Evolutionary conservation across 2,113 vertebrate species (phyloP).

Genomic region (Alethe diademata): DNA sequence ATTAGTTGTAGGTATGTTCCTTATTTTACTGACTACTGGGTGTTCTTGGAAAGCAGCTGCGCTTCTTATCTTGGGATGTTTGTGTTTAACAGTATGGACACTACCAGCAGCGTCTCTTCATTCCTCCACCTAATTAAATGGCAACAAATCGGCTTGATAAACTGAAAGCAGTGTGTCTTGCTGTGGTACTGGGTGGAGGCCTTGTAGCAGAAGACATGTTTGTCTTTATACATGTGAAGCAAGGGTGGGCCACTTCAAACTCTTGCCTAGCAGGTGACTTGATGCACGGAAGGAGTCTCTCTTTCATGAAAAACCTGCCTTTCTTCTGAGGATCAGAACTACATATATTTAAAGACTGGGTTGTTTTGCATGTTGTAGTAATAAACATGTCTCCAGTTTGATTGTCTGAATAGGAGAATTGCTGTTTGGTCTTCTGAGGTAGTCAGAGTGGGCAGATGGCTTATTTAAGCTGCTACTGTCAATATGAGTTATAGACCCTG

Average conservation of each 20-base stretch:
- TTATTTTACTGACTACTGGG: not conserved
- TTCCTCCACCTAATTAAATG: not conserved
- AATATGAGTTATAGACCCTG: not conserved
- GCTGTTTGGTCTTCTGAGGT: not conserved
- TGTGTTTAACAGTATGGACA: not conserved
- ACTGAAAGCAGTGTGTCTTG: not conserved
- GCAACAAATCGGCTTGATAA: not conserved
- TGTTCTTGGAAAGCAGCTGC: not conserved
- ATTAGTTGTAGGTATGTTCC: not conserved
- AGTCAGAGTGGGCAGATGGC: not conserved
- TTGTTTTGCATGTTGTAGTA: not conserved
- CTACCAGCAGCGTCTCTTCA: not conserved
- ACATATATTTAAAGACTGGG: not conserved
- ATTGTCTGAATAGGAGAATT: not conserved
- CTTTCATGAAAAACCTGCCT: not conserved
- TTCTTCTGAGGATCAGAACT: not conserved
- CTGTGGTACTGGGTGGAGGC: not conserved
- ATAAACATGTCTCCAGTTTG: not conserved
- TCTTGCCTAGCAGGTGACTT: not conserved
- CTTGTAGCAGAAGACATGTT: not conserved
- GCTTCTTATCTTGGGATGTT: not conserved
- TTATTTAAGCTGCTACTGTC: not conserved
- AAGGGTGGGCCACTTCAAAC: not conserved
- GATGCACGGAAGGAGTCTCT: not conserved
- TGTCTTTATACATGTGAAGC: not conserved